Evolutionary conservation across 2,888 invertebrate species (phyloP).

Genomic region (Hirtodrosophila trivittata): DNA sequence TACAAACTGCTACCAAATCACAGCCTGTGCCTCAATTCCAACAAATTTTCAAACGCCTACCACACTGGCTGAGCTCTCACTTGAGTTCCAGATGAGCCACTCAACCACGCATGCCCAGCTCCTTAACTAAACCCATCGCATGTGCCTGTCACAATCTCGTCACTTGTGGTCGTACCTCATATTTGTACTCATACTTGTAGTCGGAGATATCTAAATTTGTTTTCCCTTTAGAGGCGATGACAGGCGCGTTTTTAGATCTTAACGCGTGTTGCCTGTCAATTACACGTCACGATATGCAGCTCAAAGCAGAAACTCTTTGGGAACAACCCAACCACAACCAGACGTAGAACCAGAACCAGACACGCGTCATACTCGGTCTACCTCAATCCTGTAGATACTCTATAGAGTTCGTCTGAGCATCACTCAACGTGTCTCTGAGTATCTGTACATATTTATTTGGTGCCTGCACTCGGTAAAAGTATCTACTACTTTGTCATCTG

Average conservation of each 20-base stretch:
- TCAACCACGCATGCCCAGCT: too few species aligned
- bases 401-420: constrained; percentile 30
- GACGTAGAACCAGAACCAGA: constrained; percentile 15
- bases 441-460: too few species aligned
- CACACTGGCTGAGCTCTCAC: too few species aligned
- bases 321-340: constrained; percentile 19
- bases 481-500: too few species aligned
- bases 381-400: constrained; percentile 8
- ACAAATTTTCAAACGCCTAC: too few species aligned
- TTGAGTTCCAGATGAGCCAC: too few species aligned
- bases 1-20: neutral
- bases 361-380: constrained; percentile 35
- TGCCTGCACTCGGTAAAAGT: too few species aligned
- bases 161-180: too few species aligned
- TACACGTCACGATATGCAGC: constrained; percentile 64
- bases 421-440: constrained; percentile 28
- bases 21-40: too few species aligned
- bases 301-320: constrained; percentile 66
- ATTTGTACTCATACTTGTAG: too few species aligned
- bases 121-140: constrained; percentile 1
- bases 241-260: constrained; percentile 48
- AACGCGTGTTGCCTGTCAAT: constrained; percentile 79
- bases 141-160: neutral
- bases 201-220: constrained; percentile 64
- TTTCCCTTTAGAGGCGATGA: constrained; percentile 65